These are phyloP conservation scores for Coregonus clupeaformis DNA, from an alignment of 2,113 vertebrate species.

Conservation along the genomic window DNA sequence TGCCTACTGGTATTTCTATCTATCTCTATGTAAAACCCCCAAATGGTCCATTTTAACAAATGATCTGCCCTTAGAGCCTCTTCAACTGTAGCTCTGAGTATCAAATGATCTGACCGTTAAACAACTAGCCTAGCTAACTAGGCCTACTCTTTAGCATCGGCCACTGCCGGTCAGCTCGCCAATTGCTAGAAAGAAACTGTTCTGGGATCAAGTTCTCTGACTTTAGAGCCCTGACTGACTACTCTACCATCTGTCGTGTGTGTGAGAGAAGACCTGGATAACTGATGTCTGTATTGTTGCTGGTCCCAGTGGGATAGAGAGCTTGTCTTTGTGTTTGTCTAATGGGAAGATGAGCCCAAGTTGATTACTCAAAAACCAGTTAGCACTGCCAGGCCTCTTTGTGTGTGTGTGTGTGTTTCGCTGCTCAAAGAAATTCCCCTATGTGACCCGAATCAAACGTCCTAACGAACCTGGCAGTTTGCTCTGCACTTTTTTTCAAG, in stretches of 20 bases:
- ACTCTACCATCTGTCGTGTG: no score
- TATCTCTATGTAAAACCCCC: background rate
- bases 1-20: no score
- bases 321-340: conserved; percentile 51
- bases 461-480: conserved; percentile 29
- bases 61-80: background rate
- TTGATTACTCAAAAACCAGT: conserved; percentile 52
- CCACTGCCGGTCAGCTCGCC: conserved; percentile 13
- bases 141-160: no score
- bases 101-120: no score
- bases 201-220: no score
- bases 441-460: conserved; percentile 43
- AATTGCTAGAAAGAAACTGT: background rate
- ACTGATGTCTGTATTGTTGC: conserved; percentile 44
- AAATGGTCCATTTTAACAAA: background rate
- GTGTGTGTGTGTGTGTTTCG: conserved; percentile 16
- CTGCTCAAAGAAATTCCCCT: conserved; percentile 36
- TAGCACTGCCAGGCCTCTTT: conserved; percentile 27
- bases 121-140: no score
- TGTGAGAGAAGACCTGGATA: background rate
- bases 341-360: conserved; percentile 52
- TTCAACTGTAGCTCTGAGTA: no score
- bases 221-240: no score
- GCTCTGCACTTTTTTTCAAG: conserved; percentile 4
- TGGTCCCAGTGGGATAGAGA: conserved; percentile 51